These are phyloP conservation scores for Yponomeuta evonymella DNA, from an alignment of 2,888 invertebrate species.

Conservation along the genomic window DNA sequence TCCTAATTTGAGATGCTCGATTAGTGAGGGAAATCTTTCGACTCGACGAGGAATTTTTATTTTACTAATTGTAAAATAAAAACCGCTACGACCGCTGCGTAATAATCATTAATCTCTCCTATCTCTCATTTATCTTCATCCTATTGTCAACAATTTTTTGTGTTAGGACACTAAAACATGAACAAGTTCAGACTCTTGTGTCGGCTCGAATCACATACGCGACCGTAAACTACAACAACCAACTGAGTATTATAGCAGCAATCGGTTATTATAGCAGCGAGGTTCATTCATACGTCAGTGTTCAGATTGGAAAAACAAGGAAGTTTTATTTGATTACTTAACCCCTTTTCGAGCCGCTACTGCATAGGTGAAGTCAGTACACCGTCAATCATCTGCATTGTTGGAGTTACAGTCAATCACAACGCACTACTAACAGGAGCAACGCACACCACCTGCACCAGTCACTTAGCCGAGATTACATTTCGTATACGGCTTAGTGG, in stretches of 20 bases:
- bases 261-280: no score
- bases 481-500: neutral
- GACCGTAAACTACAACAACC: no score
- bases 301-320: neutral
- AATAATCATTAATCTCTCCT: neutral
- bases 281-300: no score
- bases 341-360: neutral
- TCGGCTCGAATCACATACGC: no score
- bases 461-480: constrained; percentile 5
- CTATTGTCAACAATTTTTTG: no score
- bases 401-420: neutral
- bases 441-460: neutral
- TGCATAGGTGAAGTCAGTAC: neutral
- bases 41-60: neutral
- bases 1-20: neutral
- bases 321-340: neutral
- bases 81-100: neutral
- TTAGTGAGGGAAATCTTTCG: neutral
- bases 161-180: no score
- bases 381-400: neutral
- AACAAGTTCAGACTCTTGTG: no score
- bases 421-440: neutral
- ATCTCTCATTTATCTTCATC: no score
- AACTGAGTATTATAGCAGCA: no score
- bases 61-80: neutral